Base-by-base conservation (phyloP, 2,113 vertebrate genomes). In the Rutilus rutilus region DNA sequence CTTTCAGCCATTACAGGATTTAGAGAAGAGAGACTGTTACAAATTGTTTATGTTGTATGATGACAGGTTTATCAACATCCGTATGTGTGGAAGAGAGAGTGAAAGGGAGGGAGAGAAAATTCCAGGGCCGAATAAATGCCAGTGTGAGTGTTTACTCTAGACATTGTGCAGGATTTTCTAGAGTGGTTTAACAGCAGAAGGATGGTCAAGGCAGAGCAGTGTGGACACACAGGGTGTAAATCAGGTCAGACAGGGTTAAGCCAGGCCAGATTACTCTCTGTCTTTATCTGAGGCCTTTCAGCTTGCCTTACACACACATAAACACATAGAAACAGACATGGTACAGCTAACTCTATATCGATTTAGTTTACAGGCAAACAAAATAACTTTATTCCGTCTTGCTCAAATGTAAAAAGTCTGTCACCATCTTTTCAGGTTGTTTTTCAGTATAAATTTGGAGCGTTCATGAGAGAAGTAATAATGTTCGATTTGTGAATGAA, bases 201-300 rank as follows among this genome's bases (percentile, higher is more conserved):
- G 87, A 88, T 69, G 88, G 87, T 45, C 89, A 85, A 77, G 54
- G 8, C 11, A 39, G 76, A 52, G 45, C 75, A 85, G 77, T 87
- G 86, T 87, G 85, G 79, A 90, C 81, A 83, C 50, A 82, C 86
- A 87, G 86, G 88, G 90, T 90, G 89, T 91, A 92, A 93, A 93
- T 92, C 92, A 11, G 89, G 93, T 94, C 95, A 95, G 91, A 91
- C 92, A 89, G 93, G 92, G 87, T 91, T 91, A 85, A 90, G 93
- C 93, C 92, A 87, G 60, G 82, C 83, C 87, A 91, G 92, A 95
- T 94, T 95, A 91, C 85, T 89, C 30, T 76, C 89, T 92, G 92
- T 87, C 90, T 95, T 95, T 94, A 93, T 90, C 92, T 92, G 87
- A 86, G 91, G 92, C 90, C 89, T 82, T 77, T 85, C 86, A 86